phyloP scores from a whole-genome alignment of 2,888 invertebrate genomes.

The Acleris sparsana region DNA sequence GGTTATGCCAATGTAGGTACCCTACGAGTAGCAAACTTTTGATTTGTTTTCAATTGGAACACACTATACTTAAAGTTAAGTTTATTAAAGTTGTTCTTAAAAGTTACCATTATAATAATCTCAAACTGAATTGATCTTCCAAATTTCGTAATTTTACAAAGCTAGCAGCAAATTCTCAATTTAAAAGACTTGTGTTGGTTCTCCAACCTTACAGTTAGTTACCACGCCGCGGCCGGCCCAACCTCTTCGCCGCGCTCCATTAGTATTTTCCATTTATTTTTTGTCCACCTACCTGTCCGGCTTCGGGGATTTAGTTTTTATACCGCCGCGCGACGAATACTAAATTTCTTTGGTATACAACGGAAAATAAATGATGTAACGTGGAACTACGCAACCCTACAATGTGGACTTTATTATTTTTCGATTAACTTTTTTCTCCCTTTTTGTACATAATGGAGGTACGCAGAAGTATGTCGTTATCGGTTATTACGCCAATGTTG shows the following conservation, averaged over 20 bases:
- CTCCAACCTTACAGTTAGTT: slow-evolving; percentile 50
- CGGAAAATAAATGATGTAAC: slow-evolving; percentile 77
- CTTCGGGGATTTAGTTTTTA: slow-evolving; percentile 80
- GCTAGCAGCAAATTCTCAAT: not conserved
- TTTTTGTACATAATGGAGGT: slow-evolving; percentile 32
- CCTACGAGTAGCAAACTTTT: no score
- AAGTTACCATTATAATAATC: no score
- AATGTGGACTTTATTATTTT: slow-evolving; percentile 64
- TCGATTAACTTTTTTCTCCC: slow-evolving; percentile 63
- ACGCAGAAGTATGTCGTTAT: slow-evolving; percentile 36
- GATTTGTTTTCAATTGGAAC: no score
- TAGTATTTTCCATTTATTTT: slow-evolving; percentile 84
- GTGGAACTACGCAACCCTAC: slow-evolving; percentile 63
- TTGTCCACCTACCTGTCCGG: slow-evolving; percentile 83
- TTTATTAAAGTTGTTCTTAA: no score
- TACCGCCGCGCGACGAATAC: slow-evolving; percentile 79
- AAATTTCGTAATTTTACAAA: slow-evolving; percentile 1
- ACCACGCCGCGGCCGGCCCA: slow-evolving; percentile 62
- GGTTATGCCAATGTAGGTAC: no score
- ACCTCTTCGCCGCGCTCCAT: slow-evolving; percentile 78
- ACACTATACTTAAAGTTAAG: no score
- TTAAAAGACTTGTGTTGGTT: slow-evolving; percentile 1
- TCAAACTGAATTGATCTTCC: no score
- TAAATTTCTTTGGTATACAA: slow-evolving; percentile 75
- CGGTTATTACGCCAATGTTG: slow-evolving; percentile 35